Percentiles rank a stretch among this genome's conserved stretches.
Conservation (phyloP, 2,113 vertebrate species). For the Ondatra zibethicus region DNA sequence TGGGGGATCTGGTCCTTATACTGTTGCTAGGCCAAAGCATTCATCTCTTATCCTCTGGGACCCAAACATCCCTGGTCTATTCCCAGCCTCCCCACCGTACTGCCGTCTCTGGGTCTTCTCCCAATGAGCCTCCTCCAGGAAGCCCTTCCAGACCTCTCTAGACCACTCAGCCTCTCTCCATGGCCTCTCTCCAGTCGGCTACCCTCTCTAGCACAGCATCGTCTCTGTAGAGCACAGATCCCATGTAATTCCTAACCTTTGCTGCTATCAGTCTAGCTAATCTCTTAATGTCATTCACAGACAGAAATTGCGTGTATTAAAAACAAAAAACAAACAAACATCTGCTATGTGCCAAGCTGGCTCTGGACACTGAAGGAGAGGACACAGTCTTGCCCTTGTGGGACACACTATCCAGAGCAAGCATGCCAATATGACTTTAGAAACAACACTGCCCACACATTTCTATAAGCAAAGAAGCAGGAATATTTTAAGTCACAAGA, state of each 20-base stretch:
- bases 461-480: background rate
- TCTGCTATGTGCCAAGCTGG: background rate
- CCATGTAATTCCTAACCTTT: fast-evolving
- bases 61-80: background rate
- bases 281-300: background rate
- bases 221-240: background rate
- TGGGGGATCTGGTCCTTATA: fast-evolving
- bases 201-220: background rate
- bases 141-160: background rate
- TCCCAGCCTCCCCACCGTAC: background rate
- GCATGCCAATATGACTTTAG: background rate
- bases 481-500: background rate
- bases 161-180: too few relatives aligned
- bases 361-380: background rate
- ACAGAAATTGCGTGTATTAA: background rate
- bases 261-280: fast-evolving
- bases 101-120: background rate
- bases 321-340: background rate
- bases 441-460: background rate
- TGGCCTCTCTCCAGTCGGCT: background rate
- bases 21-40: background rate
- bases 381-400: fast-evolving
- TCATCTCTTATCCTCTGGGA: background rate
- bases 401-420: background rate
- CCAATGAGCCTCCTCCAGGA: background rate